A percentile compares a stretch with the other conserved stretches of the same genome.
Evolutionary conservation across 2,113 vertebrate genomes (phyloP).

Genomic region (Noctilio leporinus): DNA sequence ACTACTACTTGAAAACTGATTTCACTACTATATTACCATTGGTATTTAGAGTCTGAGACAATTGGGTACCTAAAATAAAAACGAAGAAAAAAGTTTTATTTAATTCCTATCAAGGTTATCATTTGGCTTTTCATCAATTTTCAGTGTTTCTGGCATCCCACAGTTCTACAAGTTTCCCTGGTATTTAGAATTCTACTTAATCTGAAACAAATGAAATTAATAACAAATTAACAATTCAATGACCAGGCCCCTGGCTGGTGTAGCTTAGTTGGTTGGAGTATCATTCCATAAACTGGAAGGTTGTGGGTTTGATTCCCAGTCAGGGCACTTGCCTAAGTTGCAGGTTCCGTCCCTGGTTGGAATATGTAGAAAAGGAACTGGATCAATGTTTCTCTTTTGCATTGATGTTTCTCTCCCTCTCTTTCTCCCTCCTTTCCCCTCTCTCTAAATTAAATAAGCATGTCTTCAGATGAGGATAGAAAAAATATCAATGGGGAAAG

Average conservation of each 20-base stretch:
- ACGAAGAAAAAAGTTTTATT: background rate
- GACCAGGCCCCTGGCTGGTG: background rate
- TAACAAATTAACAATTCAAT: slow-evolving; percentile 10
- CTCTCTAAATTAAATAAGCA: no score
- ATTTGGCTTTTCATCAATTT: slow-evolving; percentile 7
- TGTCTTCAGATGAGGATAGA: no score
- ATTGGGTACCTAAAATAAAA: background rate
- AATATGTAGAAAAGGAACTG: no score
- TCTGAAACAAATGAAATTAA: background rate
- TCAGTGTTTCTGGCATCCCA: background rate
- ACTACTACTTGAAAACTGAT: background rate
- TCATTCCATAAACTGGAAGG: no score
- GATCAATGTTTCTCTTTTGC: no score
- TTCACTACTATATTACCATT: background rate
- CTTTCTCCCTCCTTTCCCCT: no score
- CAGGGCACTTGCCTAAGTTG: no score
- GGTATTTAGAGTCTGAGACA: background rate
- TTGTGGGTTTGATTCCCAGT: no score
- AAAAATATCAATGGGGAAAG: background rate
- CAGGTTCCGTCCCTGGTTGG: no score
- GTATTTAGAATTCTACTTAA: background rate
- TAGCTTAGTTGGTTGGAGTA: no score
- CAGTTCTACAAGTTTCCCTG: background rate
- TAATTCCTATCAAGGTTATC: background rate
- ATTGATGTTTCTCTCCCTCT: no score